Percentiles rank a stretch among this genome's conserved stretches.
These are phyloP conservation scores for Periparus ater DNA, from an alignment of 2,797 vertebrate genomes.

Conservation along the genomic window DNA sequence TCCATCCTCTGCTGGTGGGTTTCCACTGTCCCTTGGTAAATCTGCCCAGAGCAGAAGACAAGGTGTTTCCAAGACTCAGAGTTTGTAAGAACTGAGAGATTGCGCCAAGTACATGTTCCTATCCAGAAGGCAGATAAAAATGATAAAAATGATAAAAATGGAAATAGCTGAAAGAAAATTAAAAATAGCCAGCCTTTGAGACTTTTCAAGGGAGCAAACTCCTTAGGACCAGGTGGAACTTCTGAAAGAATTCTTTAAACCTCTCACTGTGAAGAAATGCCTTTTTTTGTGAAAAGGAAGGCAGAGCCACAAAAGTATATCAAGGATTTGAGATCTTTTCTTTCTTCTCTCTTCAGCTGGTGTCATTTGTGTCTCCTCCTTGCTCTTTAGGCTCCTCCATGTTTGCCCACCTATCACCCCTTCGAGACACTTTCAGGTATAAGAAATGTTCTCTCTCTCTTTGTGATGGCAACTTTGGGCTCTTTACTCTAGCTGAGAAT, in stretches of 20 bases:
- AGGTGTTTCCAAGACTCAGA: not conserved
- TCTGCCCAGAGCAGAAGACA: not conserved
- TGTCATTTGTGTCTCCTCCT: slow-evolving; percentile 25
- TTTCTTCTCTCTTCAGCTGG: slow-evolving; percentile 4
- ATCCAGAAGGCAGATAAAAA: not conserved
- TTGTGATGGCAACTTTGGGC: not conserved
- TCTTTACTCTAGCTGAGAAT: not conserved
- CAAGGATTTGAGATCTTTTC: not conserved
- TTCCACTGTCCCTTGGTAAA: not conserved
- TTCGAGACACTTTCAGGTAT: not conserved
- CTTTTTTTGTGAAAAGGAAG: not conserved
- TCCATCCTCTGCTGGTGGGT: not conserved
- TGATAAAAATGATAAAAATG: not conserved
- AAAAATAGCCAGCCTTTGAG: slow-evolving; percentile 18
- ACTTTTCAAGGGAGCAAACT: not conserved
- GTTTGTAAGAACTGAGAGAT: not conserved
- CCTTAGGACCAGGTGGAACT: slow-evolving; percentile 14
- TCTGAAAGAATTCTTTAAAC: slow-evolving; percentile 29
- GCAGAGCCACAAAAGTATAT: not conserved
- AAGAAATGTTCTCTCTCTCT: not conserved
- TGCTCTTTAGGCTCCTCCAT: slow-evolving; percentile 3
- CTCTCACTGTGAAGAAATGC: not conserved
- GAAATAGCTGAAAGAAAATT: not conserved
- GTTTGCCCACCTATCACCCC: not conserved
- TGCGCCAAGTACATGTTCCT: not conserved